Evolutionary conservation across 2,113 vertebrate genomes (phyloP).

Genomic region (Pungitius pungitius): DNA sequence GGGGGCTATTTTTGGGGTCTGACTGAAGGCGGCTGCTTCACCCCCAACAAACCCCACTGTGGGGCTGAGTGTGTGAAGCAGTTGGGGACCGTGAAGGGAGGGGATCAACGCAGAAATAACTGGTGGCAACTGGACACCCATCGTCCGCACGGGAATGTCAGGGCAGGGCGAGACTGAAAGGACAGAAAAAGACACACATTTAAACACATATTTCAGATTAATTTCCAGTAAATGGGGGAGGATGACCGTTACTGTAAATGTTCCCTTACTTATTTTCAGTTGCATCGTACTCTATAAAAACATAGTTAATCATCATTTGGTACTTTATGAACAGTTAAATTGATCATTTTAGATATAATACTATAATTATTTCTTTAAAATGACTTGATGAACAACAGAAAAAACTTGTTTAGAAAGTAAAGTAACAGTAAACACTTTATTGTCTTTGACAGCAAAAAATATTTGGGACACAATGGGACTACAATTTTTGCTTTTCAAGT

Average conservation of each 20-base stretch:
- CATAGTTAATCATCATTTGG: neutral
- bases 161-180: conserved; percentile 60
- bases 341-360: neutral
- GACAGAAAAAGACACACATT: conserved; percentile 44
- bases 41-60: conserved; percentile 16
- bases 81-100: conserved; percentile 49
- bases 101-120: conserved; percentile 76
- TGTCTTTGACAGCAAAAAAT: neutral
- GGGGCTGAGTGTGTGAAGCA: conserved; percentile 56
- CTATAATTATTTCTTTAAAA: neutral
- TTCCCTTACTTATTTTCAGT: neutral
- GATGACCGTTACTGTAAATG: conserved; percentile 10
- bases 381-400: neutral
- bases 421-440: neutral
- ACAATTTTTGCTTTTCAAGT: neutral
- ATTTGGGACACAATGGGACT: too few species aligned
- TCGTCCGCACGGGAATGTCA: conserved; percentile 63
- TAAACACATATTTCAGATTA: conserved; percentile 27
- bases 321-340: neutral
- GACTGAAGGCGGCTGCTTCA: conserved; percentile 82
- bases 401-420: neutral
- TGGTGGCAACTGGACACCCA: conserved; percentile 72
- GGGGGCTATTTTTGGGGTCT: conserved; percentile 89
- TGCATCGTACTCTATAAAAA: neutral
- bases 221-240: conserved; percentile 24